Evolutionary conservation across 37 sponge, comb jelly and placozoan genomes (phyloP).

Genomic region (Axinella damicornis): DNA sequence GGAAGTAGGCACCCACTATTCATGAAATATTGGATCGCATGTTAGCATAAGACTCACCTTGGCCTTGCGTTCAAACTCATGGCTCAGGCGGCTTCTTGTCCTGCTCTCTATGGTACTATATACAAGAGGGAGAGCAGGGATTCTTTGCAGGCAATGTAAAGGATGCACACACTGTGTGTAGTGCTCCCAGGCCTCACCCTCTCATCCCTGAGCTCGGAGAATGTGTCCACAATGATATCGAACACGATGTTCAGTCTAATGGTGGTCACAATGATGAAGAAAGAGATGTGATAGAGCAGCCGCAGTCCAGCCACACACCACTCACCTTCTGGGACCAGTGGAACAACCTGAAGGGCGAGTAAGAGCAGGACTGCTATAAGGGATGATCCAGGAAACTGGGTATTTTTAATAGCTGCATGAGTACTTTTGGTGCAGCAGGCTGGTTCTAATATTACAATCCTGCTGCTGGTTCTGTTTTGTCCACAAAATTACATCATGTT

Average conservation of each 20-base stretch:
- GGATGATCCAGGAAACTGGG: too few species aligned
- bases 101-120: slow-evolving; percentile 56
- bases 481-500: too few species aligned
- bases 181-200: slow-evolving; percentile 5
- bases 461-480: too few species aligned
- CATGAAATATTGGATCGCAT: too few species aligned
- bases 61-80: slow-evolving; percentile 75
- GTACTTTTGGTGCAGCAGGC: too few species aligned
- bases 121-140: not conserved
- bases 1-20: too few species aligned
- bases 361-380: too few species aligned
- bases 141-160: too few species aligned
- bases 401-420: too few species aligned
- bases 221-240: slow-evolving; percentile 94
- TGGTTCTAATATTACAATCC: too few species aligned
- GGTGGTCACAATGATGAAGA: slow-evolving; percentile 90
- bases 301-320: slow-evolving; percentile 15
- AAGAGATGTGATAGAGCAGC: slow-evolving; percentile 80
- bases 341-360: not conserved
- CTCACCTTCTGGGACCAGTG: slow-evolving; percentile 10
- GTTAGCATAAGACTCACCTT: slow-evolving; percentile 43
- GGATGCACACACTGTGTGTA: not conserved
- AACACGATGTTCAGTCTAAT: slow-evolving; percentile 91
- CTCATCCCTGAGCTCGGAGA: slow-evolving; percentile 79
- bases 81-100: slow-evolving; percentile 67